phyloP scores from a whole-genome alignment of 2,797 vertebrate genomes.

The Lepilemur septentrionalis region DNA sequence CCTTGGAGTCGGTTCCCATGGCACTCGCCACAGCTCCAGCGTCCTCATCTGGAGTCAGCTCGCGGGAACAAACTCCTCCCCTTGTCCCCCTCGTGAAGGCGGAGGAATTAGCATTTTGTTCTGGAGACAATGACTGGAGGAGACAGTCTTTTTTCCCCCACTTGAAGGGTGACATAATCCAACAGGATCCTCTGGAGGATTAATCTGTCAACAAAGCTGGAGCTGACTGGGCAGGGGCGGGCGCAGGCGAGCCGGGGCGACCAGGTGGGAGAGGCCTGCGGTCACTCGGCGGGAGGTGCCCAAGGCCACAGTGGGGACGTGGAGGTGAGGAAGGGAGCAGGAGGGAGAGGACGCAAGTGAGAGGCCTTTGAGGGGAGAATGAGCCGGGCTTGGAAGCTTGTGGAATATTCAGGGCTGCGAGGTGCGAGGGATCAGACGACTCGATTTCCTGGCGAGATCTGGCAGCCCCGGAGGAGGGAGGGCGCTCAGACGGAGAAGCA shows the following conservation, averaged over 20 bases:
- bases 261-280: not conserved
- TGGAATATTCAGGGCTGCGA: fast-evolving
- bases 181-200: not conserved
- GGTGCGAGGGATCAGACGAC: not conserved
- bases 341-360: not conserved
- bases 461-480: not conserved
- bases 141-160: not conserved
- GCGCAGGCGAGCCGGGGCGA: not conserved
- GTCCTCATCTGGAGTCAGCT: not conserved
- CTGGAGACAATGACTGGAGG: not conserved
- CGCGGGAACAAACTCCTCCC: not conserved
- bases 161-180: not conserved
- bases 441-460: not conserved
- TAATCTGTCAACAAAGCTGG: not conserved
- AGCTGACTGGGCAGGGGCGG: not conserved
- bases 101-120: constrained; percentile 33
- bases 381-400: not conserved
- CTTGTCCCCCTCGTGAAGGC: not conserved
- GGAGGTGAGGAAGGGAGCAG: not conserved
- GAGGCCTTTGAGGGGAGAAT: no score
- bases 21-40: no score
- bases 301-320: not conserved
- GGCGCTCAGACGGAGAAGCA: no score
- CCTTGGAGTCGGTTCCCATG: not conserved
- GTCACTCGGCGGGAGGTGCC: not conserved